A percentile compares a stretch with the other conserved stretches of the same genome.
Conservation (phyloP, 2,888 invertebrate genomes). For the Ennomos fuscantarius region DNA sequence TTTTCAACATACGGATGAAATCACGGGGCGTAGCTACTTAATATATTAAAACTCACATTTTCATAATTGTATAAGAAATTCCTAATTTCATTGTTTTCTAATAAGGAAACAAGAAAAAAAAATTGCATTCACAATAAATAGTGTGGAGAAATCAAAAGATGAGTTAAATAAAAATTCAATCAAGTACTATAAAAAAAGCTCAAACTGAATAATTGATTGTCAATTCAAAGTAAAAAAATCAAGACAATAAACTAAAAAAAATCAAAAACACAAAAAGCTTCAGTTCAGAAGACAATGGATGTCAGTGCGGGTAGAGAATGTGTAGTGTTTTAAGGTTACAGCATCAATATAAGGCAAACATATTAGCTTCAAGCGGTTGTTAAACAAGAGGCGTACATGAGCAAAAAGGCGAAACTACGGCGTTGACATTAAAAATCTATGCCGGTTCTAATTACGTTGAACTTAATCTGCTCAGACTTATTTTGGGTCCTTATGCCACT, state of each 20-base stretch:
- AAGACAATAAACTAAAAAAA: slow-evolving; percentile 17
- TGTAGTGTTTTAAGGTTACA: slow-evolving; percentile 23
- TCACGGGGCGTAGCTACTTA: no score
- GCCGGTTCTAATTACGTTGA: no score
- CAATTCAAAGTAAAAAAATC: not conserved
- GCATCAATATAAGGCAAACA: slow-evolving; percentile 21
- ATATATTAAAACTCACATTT: no score
- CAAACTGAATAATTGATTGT: not conserved
- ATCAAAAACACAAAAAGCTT: slow-evolving; percentile 45
- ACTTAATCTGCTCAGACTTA: no score
- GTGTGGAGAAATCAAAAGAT: not conserved
- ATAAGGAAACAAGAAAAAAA: no score
- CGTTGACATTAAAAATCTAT: slow-evolving; percentile 8
- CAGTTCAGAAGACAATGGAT: slow-evolving; percentile 76
- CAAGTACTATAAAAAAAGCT: not conserved
- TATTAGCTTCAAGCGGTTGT: slow-evolving; percentile 29
- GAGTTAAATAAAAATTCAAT: not conserved
- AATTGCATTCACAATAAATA: not conserved
- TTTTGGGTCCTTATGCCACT: no score
- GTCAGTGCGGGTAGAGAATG: slow-evolving; percentile 50
- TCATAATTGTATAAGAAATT: no score
- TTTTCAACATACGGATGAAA: no score
- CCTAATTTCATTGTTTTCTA: no score
- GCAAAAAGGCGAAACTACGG: slow-evolving; percentile 14
- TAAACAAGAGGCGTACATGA: slow-evolving; percentile 18